A percentile compares a stretch with the other conserved stretches of the same genome.
These are phyloP conservation scores for Whitmania pigra DNA, from an alignment of 1,140 invertebrate species.

Conservation along the genomic window DNA sequence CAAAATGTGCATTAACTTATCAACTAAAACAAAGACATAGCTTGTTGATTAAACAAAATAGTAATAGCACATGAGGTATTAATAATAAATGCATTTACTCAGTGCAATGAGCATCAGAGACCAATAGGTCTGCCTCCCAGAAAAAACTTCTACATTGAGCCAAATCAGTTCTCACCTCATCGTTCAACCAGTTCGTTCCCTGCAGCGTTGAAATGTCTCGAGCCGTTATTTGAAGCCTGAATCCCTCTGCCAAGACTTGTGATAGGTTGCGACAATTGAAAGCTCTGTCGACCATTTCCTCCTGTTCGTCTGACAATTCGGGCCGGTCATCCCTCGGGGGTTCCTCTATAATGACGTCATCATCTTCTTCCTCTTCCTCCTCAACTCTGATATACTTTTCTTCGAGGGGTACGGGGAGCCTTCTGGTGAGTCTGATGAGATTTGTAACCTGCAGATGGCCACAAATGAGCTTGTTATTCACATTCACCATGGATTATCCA, in stretches of 20 bases:
- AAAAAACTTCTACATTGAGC: too few species aligned
- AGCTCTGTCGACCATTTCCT: conserved; percentile 43
- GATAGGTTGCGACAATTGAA: conserved; percentile 37
- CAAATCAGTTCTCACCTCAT: conserved; percentile 53
- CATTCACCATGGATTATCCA: too few species aligned
- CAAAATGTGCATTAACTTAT: too few species aligned
- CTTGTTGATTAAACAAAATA: too few species aligned
- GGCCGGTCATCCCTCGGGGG: conserved; percentile 15
- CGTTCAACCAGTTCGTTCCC: conserved; percentile 83
- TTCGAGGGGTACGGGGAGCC: conserved; percentile 13
- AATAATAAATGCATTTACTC: too few species aligned
- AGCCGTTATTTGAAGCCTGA: conserved; percentile 49
- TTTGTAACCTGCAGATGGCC: background rate
- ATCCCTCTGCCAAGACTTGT: conserved; percentile 49
- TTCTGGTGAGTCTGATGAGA: background rate
- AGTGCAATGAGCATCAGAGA: too few species aligned
- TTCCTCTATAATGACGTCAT: conserved; percentile 2
- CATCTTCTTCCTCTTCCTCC: conserved; percentile 8
- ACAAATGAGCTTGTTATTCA: too few species aligned
- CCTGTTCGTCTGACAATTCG: conserved; percentile 40
- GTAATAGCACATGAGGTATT: too few species aligned
- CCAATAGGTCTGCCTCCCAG: too few species aligned
- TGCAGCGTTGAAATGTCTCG: conserved; percentile 67
- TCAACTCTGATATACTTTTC: background rate
- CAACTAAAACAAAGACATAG: too few species aligned